A percentile compares a stretch with the other conserved stretches of the same genome.
phyloP scores from a whole-genome alignment of 2,888 invertebrate species.

The Cremastinae sp. region DNA sequence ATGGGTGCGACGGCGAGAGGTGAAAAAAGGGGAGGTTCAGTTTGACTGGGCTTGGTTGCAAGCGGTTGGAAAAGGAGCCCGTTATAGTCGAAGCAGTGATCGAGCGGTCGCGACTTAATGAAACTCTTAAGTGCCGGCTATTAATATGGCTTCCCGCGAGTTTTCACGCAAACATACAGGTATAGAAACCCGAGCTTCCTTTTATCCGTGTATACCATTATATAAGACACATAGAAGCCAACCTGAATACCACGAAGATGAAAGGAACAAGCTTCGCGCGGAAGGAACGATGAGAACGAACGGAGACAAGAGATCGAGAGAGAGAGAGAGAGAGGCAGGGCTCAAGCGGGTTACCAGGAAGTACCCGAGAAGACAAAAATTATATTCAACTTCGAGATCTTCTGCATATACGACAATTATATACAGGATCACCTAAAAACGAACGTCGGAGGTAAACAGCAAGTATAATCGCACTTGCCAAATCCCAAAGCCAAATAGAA shows the following conservation, averaged over 20 bases:
- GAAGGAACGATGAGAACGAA: constrained; percentile 20
- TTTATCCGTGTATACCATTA: constrained; percentile 36
- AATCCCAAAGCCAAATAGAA: too few species aligned
- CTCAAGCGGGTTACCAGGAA: not conserved
- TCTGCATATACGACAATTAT: not conserved
- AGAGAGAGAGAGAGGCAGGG: not conserved
- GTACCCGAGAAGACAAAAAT: constrained; percentile 32
- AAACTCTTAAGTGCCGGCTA: constrained; percentile 79
- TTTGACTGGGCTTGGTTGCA: constrained; percentile 6
- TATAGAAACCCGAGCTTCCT: constrained; percentile 54
- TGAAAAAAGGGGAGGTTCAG: not conserved
- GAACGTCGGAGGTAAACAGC: not conserved
- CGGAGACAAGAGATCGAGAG: not conserved
- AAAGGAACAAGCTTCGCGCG: constrained; percentile 20
- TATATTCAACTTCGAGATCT: constrained; percentile 33
- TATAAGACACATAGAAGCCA: constrained; percentile 31
- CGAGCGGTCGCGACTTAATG: constrained; percentile 78
- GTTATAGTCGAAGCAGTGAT: constrained; percentile 71
- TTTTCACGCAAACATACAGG: constrained; percentile 68
- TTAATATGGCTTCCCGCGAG: constrained; percentile 76
- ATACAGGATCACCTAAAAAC: not conserved
- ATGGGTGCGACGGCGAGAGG: too few species aligned
- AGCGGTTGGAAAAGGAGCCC: constrained; percentile 32
- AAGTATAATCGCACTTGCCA: constrained; percentile 9
- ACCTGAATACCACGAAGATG: constrained; percentile 6